A percentile compares a stretch with the other conserved stretches of the same genome.
These are phyloP conservation scores for Patiria miniata DNA, from an alignment of 35 echinoderm and acorn worm species.

Conservation along the genomic window DNA sequence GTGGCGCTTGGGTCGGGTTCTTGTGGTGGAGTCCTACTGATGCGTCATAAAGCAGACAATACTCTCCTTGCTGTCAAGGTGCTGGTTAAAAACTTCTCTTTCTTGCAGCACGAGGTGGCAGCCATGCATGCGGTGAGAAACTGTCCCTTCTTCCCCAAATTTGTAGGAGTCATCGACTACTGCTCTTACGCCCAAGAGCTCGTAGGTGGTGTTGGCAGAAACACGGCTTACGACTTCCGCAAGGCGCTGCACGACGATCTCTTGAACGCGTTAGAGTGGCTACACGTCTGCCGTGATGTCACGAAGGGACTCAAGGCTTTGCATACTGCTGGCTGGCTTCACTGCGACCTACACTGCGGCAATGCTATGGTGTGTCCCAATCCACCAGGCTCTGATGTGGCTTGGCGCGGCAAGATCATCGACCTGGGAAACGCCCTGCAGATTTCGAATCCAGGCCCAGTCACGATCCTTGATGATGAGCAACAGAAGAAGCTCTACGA, in stretches of 20 bases:
- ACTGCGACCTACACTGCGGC: neutral
- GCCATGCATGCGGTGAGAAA: neutral
- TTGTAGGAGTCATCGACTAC: neutral
- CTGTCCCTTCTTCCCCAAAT: neutral
- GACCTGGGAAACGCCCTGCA: neutral
- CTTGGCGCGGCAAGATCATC: neutral
- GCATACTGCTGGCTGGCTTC: neutral
- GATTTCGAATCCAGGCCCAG: neutral
- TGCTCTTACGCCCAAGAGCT: neutral
- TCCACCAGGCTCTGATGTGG: neutral
- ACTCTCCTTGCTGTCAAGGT: neutral
- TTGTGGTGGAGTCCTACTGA: neutral
- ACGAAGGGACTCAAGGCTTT: neutral
- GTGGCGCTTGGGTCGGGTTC: neutral
- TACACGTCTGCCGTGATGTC: constrained; percentile 8
- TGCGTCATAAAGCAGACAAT: neutral
- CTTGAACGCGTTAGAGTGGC: neutral
- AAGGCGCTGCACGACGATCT: neutral
- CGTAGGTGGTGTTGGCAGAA: neutral
- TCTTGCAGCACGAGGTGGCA: neutral
- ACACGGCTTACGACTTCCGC: neutral
- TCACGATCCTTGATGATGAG: neutral
- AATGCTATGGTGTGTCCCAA: constrained; percentile 9
- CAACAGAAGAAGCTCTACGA: neutral
- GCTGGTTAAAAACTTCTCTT: neutral